Evolutionary conservation across 2,888 invertebrate genomes (phyloP).

Genomic region (Amphiduros pacificus): DNA sequence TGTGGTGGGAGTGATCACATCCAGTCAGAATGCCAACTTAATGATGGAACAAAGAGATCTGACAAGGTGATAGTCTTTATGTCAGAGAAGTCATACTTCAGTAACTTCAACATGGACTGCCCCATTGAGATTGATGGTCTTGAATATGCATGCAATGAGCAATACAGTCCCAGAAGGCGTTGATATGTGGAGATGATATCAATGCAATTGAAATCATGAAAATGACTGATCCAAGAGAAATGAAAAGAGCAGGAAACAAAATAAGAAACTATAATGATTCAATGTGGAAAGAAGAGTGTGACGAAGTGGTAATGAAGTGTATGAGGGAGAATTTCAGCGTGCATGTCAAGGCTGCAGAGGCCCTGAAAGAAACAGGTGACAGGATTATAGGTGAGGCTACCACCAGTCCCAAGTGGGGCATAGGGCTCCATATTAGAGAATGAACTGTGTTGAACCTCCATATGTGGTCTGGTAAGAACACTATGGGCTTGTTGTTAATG

Average conservation of each 20-base stretch:
- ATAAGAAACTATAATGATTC: neutral
- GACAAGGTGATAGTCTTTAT: neutral
- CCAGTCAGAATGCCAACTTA: neutral
- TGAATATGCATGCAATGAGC: neutral
- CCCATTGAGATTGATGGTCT: neutral
- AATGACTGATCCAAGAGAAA: neutral
- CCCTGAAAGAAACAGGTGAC: neutral
- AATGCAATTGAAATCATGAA: neutral
- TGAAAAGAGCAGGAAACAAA: neutral
- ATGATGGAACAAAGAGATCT: neutral
- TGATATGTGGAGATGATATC: neutral
- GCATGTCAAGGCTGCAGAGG: neutral
- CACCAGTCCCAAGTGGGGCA: neutral
- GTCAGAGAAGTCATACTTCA: neutral
- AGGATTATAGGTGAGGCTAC: neutral
- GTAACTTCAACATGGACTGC: neutral
- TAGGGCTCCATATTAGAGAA: neutral
- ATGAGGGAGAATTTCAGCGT: neutral
- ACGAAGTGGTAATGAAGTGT: neutral
- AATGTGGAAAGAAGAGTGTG: neutral
- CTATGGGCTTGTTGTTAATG: neutral
- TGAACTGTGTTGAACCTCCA: neutral
- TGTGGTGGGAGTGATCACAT: neutral
- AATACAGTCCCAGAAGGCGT: neutral
- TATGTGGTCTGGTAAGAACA: neutral